Evolutionary conservation across 1,140 invertebrate species (phyloP), one percentile per base, ranked within the genome.

Genomic region (Heliconius hewitsoni): DNA sequence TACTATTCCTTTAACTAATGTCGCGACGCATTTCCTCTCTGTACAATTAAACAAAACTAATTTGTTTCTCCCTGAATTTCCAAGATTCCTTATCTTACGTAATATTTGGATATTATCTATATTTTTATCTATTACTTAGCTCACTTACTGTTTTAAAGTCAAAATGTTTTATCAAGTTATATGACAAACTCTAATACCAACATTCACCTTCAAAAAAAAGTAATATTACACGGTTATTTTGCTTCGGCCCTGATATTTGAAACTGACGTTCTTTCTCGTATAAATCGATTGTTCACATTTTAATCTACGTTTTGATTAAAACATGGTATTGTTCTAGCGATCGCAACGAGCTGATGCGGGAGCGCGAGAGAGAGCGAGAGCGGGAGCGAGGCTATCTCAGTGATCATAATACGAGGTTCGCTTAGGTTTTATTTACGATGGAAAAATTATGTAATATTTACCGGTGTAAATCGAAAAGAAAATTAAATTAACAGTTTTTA

Each of bases 331-430:
- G 84, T 90, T 89, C 85, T 85, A 96, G 97, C 85, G 97, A 98
- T 95, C 96, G 97, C 82, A 98, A 98, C 88, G 97, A 98, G 91
- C 95, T 98, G 75, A 96, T 97, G 84, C 93, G 97, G 73, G 96
- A 96, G 82, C 94, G 97, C 55, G 95, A 96, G 79, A 93, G 96
- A 72, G 97, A 96, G 76, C 92, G 96, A 71, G 97, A 97, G 80
- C 95, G 97, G 60, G 97, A 97, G 90, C 95, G 97, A 72, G 97
- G 97, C 76, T 98, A 98, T 93, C 95, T 98, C 52, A 98, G 97
- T 84, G 97, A 98, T 95, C 97, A 98, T 85, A 98, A 97, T 93
- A 96, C 97, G 80, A 96, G 97, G 96, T 97, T 93, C 85, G 84
- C 84, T 81, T 66, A 66, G 66, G 11, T 27, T 72, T 42, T 34